Evolutionary conservation across 2,797 vertebrate genomes (phyloP).

Genomic region (Microctenopoma lineatum): DNA sequence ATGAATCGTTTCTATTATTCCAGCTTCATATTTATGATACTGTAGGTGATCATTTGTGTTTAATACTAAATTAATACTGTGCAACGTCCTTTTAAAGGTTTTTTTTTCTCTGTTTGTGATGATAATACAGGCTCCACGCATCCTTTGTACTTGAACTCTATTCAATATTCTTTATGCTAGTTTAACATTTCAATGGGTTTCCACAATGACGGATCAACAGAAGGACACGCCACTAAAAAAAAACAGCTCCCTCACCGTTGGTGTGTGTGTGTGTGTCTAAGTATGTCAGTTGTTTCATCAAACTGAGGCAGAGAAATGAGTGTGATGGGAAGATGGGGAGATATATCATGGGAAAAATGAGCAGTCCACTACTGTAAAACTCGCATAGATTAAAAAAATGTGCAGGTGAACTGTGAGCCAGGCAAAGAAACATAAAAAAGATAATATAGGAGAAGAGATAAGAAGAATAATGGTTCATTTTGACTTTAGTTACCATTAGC

Average conservation of each 20-base stretch:
- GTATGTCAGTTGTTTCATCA: conserved; percentile 41
- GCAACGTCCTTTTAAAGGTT: conserved; percentile 10
- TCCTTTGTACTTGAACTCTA: conserved; percentile 48
- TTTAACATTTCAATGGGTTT: conserved; percentile 70
- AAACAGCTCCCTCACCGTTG: conserved; percentile 41
- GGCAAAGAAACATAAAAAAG: conserved; percentile 13
- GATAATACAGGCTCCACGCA: conserved; percentile 39
- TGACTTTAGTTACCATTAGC: conserved; percentile 8
- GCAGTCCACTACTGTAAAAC: conserved; percentile 26
- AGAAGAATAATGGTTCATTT: conserved; percentile 24
- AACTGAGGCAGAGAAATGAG: conserved; percentile 22
- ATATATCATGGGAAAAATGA: conserved; percentile 43
- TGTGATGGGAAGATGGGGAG: conserved; percentile 35
- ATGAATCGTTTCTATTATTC: conserved; percentile 47
- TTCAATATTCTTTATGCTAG: conserved; percentile 47
- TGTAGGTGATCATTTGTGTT: conserved; percentile 25
- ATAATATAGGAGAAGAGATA: conserved; percentile 10
- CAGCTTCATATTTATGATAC: conserved; percentile 26
- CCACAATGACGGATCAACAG: conserved; percentile 64
- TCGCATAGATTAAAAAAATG: conserved; percentile 1
- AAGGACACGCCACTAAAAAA: conserved; percentile 50
- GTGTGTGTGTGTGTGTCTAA: conserved; percentile 22
- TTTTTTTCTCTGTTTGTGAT: conserved; percentile 4
- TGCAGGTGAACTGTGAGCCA: conserved; percentile 16
- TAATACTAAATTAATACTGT: conserved; percentile 31